Evolutionary conservation across 2,797 vertebrate species (phyloP).

Genomic region (Onychomys torridus): DNA sequence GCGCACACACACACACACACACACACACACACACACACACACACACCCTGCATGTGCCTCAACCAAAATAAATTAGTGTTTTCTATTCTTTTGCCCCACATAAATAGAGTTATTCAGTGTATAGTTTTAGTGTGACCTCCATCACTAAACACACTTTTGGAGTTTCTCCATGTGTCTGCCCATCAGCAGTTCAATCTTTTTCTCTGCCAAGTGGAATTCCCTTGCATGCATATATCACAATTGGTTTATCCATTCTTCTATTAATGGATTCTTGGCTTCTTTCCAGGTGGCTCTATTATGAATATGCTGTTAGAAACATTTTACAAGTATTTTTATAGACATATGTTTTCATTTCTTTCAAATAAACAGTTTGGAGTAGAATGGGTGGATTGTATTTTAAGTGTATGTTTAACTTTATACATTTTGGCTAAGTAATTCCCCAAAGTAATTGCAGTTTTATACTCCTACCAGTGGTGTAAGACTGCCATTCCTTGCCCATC

Average conservation of each 20-base stretch:
- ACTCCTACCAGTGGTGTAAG: background rate
- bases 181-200: background rate
- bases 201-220: slow-evolving; percentile 45
- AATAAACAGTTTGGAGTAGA: slow-evolving; percentile 46
- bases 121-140: background rate
- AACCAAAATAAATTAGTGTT: background rate
- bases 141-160: slow-evolving; percentile 33
- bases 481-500: background rate
- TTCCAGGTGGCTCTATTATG: slow-evolving; percentile 30
- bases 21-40: background rate
- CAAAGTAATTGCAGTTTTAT: background rate
- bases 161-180: background rate
- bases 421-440: background rate
- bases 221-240: background rate
- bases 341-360: slow-evolving; percentile 59
- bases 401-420: slow-evolving; percentile 52
- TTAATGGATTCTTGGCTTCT: slow-evolving; percentile 48
- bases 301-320: slow-evolving; percentile 21
- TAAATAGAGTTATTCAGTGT: background rate
- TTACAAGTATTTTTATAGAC: slow-evolving; percentile 34
- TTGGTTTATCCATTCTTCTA: slow-evolving; percentile 52
- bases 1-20: background rate
- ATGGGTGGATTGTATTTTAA: slow-evolving; percentile 41
- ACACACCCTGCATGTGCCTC: background rate
- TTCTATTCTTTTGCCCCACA: background rate